These are phyloP conservation scores for Troides aeacus DNA, from an alignment of 2,888 invertebrate species.

Conservation along the genomic window DNA sequence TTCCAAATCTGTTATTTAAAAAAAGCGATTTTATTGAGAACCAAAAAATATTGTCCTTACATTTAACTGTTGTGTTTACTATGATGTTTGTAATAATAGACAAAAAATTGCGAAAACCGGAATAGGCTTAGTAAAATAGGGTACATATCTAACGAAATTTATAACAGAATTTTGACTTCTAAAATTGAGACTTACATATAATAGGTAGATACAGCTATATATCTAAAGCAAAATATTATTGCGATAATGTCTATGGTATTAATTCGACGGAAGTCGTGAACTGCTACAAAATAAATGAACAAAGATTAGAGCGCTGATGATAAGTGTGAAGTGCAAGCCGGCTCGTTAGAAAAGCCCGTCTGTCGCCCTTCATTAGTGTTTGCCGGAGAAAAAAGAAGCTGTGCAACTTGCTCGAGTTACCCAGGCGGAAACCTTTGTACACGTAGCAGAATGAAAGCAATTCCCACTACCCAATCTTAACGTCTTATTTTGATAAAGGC, in stretches of 20 bases:
- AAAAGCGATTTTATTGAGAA: too few relatives aligned
- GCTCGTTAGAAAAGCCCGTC: conserved; percentile 60
- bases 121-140: too few relatives aligned
- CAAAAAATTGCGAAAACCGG: too few relatives aligned
- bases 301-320: conserved; percentile 63
- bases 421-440: conserved; percentile 35
- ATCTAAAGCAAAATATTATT: not conserved
- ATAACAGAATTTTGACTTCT: too few relatives aligned
- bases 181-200: too few relatives aligned
- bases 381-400: conserved; percentile 57
- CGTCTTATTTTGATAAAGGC: conserved; percentile 10
- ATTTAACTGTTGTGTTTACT: too few relatives aligned
- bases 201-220: too few relatives aligned
- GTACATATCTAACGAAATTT: too few relatives aligned
- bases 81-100: too few relatives aligned
- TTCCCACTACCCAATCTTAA: conserved; percentile 25
- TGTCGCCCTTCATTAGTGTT: conserved; percentile 65
- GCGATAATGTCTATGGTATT: not conserved
- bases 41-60: too few relatives aligned
- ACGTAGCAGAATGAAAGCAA: conserved; percentile 30
- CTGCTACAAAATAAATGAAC: conserved; percentile 37
- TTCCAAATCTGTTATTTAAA: too few relatives aligned
- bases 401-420: conserved; percentile 41
- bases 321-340: conserved; percentile 60
- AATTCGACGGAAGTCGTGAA: conserved; percentile 5